Evolutionary conservation across 2,113 vertebrate genomes (phyloP).

Genomic region (Poeciliopsis turrubarensis): DNA sequence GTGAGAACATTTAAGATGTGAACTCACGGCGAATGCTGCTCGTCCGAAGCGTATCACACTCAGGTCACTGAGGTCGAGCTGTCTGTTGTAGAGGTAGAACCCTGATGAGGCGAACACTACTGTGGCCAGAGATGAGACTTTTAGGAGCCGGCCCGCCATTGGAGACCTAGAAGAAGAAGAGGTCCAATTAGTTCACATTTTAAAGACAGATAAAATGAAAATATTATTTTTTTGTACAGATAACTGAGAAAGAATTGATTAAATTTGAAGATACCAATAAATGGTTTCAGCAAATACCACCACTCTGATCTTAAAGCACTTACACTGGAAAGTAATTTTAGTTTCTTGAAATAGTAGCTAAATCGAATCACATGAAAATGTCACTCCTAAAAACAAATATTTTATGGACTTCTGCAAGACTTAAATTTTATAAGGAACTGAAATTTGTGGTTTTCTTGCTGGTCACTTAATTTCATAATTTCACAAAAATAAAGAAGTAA

Average conservation of each 20-base stretch:
- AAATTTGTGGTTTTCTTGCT: neutral
- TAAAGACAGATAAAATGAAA: neutral
- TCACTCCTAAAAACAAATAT: too few relatives aligned
- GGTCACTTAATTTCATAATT: neutral
- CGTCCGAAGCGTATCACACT: constrained; percentile 90
- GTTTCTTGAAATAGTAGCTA: neutral
- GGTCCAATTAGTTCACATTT: neutral
- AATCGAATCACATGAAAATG: neutral
- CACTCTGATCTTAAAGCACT: neutral
- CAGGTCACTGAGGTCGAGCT: constrained; percentile 88
- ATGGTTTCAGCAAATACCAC: neutral
- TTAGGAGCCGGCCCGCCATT: constrained; percentile 87
- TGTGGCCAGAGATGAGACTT: constrained; percentile 83
- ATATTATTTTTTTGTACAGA: neutral
- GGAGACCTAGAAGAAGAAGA: constrained; percentile 61
- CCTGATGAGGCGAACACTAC: constrained; percentile 84
- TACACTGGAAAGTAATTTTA: too few relatives aligned
- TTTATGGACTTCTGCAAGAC: neutral
- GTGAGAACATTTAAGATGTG: neutral
- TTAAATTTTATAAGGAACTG: neutral
- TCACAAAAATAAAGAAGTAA: neutral
- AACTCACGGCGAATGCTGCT: constrained; percentile 88
- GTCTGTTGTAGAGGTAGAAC: constrained; percentile 83
- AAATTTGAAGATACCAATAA: neutral
- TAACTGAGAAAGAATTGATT: neutral